Evolutionary conservation across 2,888 invertebrate species (phyloP).

Genomic region (Aphodius granarius): DNA sequence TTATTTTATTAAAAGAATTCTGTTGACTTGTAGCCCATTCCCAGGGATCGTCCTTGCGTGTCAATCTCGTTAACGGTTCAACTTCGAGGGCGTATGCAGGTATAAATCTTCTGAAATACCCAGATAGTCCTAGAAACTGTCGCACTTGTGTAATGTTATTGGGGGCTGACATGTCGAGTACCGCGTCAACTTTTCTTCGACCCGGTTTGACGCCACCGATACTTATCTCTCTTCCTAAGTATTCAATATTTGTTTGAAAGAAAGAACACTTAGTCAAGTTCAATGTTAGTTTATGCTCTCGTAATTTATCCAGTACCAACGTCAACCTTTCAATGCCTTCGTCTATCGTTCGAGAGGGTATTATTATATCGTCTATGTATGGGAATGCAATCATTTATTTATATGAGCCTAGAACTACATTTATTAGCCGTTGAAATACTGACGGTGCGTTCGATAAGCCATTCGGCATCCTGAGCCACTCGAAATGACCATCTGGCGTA

Average conservation of each 20-base stretch:
- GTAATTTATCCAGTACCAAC: conserved; percentile 21
- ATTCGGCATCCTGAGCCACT: conserved; percentile 14
- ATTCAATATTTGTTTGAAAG: conserved; percentile 27
- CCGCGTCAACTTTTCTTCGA: conserved; percentile 10
- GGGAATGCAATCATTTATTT: conserved; percentile 3
- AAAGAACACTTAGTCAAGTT: conserved; percentile 32
- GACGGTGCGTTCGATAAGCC: conserved; percentile 9
- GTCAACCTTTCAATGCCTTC: conserved; percentile 30
- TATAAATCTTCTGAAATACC: not conserved
- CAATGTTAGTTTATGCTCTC: conserved; percentile 26
- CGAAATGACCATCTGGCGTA: conserved; percentile 13
- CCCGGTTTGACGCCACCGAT: conserved; percentile 10
- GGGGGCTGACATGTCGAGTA: conserved; percentile 14
- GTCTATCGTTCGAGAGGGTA: conserved; percentile 29
- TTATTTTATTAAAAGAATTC: not conserved
- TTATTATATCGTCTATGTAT: too few species aligned
- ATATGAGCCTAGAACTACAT: not conserved
- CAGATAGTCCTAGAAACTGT: conserved; percentile 9
- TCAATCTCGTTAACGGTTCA: not conserved
- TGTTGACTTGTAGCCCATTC: not conserved
- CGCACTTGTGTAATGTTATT: conserved; percentile 21
- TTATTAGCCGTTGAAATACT: conserved; percentile 15
- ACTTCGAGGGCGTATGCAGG: not conserved
- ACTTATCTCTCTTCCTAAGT: conserved; percentile 30
- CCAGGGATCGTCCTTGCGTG: not conserved